Base-by-base conservation (phyloP, 2,888 invertebrate genomes). In the Erebia ligea region DNA sequence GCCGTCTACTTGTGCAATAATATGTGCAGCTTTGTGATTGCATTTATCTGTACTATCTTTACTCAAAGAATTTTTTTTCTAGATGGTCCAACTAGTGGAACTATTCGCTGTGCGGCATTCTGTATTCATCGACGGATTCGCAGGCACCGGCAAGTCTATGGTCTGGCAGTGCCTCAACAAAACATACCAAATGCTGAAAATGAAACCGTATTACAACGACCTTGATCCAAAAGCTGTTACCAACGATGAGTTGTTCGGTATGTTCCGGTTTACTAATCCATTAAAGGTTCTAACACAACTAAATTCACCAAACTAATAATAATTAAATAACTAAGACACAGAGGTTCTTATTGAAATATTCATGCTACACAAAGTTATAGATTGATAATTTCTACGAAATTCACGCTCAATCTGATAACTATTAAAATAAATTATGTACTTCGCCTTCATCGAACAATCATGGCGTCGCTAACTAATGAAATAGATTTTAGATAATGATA, bases 151-250 rank as follows among this genome's bases (percentile, higher is more conserved):
- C 15, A 99, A 98, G 86, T 96, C 97, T 0, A 96, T 97, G 94
- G 97, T 99, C 0, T 99, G 98, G 98, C 98, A 97, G 84, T 98
- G 98, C 0, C 92, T 99, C 1, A 95, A 96, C 81, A 95, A 95
- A 80, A 98, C 98, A 0, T 98, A 98, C 86, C 87, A 81, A 66
- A 97, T 98, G 92, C 94, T 97, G 78, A 97, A 97, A 84, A 86
- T 94, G 70, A 98, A 97, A 83, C 98, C 98, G 0, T 91, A 95
- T 75, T 98, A 96, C 78, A 97, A 97, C 80, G 99, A 99, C 85
- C 92, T 99, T n/a, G 98, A 98, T 86, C 98, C 99, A 0, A 98
- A 99, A 86, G 98, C 98, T 13, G 98, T 99, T 8, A 98, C 98
- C 1, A 98, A 98, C 83, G 98, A 99, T 83, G 99, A 99, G 85